These are phyloP conservation scores for Pachliopta kotzebuea DNA, from an alignment of 2,888 invertebrate species.

Conservation along the genomic window DNA sequence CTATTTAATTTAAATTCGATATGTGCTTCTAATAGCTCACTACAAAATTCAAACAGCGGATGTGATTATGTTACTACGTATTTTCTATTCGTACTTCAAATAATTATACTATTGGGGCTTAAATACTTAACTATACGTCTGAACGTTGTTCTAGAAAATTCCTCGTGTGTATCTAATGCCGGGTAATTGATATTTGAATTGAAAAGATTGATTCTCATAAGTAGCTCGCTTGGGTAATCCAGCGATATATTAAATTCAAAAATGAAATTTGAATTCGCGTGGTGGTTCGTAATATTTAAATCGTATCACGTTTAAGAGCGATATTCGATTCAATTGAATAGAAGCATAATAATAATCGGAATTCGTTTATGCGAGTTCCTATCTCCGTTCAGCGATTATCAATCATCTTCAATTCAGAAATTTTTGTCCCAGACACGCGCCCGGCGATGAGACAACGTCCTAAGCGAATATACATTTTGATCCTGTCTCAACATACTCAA, in stretches of 20 bases:
- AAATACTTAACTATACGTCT: background rate
- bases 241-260: background rate
- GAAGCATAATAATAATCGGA: slow-evolving; percentile 29
- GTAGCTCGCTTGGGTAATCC: background rate
- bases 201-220: background rate
- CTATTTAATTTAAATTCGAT: too few relatives aligned
- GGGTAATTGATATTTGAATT: background rate
- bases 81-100: background rate
- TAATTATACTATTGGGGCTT: background rate
- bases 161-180: background rate
- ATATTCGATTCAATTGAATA: slow-evolving; percentile 28
- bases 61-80: background rate
- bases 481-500: too few relatives aligned
- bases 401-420: slow-evolving; percentile 26
- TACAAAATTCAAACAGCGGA: too few relatives aligned
- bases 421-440: slow-evolving; percentile 23
- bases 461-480: too few relatives aligned
- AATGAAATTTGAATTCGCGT: slow-evolving; percentile 12
- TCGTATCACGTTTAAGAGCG: slow-evolving; percentile 23
- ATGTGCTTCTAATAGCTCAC: too few relatives aligned
- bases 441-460: background rate
- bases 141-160: background rate
- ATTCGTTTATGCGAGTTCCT: slow-evolving; percentile 30
- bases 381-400: slow-evolving; percentile 23
- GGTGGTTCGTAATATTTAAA: slow-evolving; percentile 21